Evolutionary conservation across 1,140 invertebrate species (phyloP).

Genomic region (Cepaea nemoralis): DNA sequence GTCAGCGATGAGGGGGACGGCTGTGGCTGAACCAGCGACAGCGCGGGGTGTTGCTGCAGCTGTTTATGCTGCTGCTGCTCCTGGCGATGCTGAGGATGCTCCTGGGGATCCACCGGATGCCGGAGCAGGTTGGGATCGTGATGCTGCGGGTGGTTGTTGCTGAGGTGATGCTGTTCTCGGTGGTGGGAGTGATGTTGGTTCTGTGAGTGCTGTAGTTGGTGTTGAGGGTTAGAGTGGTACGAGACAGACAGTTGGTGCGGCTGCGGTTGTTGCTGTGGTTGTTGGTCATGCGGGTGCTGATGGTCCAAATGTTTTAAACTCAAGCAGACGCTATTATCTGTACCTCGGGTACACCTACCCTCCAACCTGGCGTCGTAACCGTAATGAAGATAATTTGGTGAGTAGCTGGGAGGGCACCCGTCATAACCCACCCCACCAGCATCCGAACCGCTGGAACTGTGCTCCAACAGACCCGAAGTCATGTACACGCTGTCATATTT

Average conservation of each 20-base stretch:
- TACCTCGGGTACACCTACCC: constrained; percentile 31
- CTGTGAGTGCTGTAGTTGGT: constrained; percentile 32
- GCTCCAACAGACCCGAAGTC: neutral
- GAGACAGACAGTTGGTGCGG: neutral
- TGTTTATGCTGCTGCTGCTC: constrained; percentile 22
- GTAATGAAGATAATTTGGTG: constrained; percentile 28
- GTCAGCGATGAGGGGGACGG: constrained; percentile 24
- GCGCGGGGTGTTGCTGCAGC: constrained; percentile 20
- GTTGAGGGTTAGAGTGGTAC: neutral
- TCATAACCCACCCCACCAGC: constrained; percentile 8
- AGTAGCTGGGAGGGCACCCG: constrained; percentile 9
- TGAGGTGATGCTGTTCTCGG: constrained; percentile 14
- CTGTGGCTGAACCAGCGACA: constrained; percentile 30
- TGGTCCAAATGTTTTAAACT: constrained; percentile 28
- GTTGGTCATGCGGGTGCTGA: constrained; percentile 27
- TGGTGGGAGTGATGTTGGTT: constrained; percentile 8
- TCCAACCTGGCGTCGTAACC: constrained; percentile 35
- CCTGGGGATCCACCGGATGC: neutral
- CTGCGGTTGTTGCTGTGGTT: constrained; percentile 40
- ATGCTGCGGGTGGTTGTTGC: neutral
- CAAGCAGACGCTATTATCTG: neutral
- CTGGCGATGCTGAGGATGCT: constrained; percentile 12
- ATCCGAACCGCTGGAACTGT: neutral
- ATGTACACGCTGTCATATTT: constrained; percentile 18
- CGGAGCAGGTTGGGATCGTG: neutral